phyloP scores from a whole-genome alignment of 2,113 vertebrate species.

The Aegithalos caudatus region DNA sequence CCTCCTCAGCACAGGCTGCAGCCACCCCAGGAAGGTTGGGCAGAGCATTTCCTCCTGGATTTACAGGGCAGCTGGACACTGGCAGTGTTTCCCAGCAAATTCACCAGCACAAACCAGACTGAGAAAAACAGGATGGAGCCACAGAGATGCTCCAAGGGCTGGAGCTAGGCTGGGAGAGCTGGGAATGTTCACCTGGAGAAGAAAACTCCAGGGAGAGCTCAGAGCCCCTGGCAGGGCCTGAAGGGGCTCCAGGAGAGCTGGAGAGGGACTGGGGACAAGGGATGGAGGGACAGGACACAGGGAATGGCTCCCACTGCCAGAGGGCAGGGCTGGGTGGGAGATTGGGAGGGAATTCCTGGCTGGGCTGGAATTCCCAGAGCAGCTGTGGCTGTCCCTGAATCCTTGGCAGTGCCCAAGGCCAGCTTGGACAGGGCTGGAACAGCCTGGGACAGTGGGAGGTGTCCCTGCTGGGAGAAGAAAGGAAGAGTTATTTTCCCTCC shows the following conservation, averaged over 20 bases:
- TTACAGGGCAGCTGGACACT: neutral
- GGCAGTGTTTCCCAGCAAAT: neutral
- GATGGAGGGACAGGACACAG: neutral
- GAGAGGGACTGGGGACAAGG: neutral
- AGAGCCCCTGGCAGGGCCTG: rapidly evolving
- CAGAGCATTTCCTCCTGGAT: neutral
- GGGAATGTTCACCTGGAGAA: rapidly evolving
- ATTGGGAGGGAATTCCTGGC: neutral
- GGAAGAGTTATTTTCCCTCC: neutral
- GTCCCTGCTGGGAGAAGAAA: neutral
- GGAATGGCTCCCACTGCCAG: neutral
- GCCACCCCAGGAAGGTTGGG: neutral
- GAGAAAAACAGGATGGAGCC: neutral
- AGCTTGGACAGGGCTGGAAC: neutral
- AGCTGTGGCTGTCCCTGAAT: neutral
- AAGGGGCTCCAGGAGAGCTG: neutral
- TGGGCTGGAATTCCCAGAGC: neutral
- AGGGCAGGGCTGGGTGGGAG: rapidly evolving
- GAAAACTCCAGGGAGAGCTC: neutral
- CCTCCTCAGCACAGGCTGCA: neutral
- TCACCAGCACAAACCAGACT: neutral
- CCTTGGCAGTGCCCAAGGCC: neutral
- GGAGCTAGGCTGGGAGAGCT: neutral
- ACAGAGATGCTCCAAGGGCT: rapidly evolving
- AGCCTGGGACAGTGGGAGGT: rapidly evolving